These are phyloP conservation scores for Hyalella azteca DNA, from an alignment of 2,888 invertebrate genomes.

Conservation along the genomic window DNA sequence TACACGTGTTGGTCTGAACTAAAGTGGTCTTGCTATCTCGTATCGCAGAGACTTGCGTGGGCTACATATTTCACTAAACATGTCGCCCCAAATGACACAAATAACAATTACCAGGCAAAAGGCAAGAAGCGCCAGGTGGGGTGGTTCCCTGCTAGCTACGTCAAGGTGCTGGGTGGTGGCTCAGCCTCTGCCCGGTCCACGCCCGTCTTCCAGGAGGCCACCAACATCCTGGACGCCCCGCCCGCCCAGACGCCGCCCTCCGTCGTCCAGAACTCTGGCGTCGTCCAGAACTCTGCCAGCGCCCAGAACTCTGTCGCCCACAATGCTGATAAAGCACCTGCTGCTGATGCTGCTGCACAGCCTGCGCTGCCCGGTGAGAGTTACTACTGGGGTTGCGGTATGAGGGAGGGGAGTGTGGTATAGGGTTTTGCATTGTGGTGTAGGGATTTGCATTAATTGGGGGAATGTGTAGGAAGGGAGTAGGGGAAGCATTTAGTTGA, in stretches of 20 bases:
- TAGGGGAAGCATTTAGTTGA: too few species aligned
- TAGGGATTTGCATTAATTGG: too few species aligned
- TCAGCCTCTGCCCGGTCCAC: constrained; percentile 53
- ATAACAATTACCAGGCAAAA: constrained; percentile 67
- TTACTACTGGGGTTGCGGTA: too few species aligned
- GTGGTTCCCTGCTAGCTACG: constrained; percentile 99
- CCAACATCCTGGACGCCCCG: constrained; percentile 52
- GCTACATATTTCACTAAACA: too few species aligned
- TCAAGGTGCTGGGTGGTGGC: constrained; percentile 68
- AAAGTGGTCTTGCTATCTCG: too few species aligned
- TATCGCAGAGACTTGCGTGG: too few species aligned
- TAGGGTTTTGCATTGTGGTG: too few species aligned
- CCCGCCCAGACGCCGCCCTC: constrained; percentile 40
- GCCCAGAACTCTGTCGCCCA: not conserved
- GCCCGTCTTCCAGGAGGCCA: constrained; percentile 67
- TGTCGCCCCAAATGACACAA: too few species aligned
- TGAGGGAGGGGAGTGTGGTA: too few species aligned
- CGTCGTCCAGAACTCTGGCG: not conserved
- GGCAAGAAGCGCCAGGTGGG: constrained; percentile 91
- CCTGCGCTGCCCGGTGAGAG: not conserved
- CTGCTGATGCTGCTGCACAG: not conserved
- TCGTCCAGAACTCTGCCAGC: not conserved
- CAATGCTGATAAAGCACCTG: not conserved
- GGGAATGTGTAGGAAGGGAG: too few species aligned
- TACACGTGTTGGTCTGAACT: too few species aligned